Conservation (phyloP, 2,113 vertebrate species). For the Campylomormyrus numenius region DNA sequence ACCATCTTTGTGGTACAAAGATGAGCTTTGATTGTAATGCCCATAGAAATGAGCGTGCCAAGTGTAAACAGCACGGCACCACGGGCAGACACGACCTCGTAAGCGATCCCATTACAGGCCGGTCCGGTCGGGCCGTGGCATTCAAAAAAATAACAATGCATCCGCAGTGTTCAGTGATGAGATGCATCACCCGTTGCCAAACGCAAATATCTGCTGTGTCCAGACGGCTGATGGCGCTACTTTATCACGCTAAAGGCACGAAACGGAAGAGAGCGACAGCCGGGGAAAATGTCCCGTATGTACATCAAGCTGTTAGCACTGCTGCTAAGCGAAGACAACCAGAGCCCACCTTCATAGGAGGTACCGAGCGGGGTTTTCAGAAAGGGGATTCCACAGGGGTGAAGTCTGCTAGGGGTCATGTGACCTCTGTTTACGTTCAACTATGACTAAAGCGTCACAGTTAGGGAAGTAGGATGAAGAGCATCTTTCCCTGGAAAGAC, state of each 20-base stretch:
- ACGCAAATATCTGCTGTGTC: neutral
- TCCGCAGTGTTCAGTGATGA: neutral
- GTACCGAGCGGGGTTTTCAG: neutral
- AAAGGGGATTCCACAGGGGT: neutral
- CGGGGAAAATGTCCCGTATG: neutral
- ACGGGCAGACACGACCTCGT: neutral
- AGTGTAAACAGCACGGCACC: neutral
- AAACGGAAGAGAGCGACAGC: neutral
- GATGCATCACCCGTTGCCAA: neutral
- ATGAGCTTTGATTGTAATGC: neutral
- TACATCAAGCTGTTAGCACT: neutral
- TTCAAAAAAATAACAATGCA: neutral
- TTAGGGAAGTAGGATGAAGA: neutral
- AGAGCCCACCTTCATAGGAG: neutral
- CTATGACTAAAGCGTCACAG: neutral
- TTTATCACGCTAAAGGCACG: neutral
- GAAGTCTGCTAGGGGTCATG: neutral
- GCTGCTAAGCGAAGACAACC: neutral
- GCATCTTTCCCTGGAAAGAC: neutral
- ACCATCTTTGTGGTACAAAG: neutral
- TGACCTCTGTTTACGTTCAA: neutral
- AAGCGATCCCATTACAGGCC: neutral
- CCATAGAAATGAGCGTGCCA: neutral
- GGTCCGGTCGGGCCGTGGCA: neutral
- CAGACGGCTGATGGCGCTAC: neutral